Percentiles rank a stretch among this genome's conserved stretches.
Conservation (phyloP, 1,140 invertebrate genomes). For the Oncopodura yosiiana region DNA sequence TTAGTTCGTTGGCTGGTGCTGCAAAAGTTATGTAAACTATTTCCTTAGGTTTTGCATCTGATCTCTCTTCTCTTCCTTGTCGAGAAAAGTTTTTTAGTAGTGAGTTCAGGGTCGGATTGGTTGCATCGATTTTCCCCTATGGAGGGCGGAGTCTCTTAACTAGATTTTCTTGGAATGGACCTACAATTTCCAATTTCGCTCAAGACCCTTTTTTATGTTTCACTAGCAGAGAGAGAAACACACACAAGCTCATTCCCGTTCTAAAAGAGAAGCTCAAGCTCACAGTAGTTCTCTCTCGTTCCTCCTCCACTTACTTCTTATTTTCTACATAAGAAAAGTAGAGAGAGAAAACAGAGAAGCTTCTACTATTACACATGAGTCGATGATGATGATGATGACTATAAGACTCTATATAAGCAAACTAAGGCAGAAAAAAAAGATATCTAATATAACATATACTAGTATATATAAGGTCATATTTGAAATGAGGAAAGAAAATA, state of each 20-base stretch:
- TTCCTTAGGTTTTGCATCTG: too few species aligned
- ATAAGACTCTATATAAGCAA: too few species aligned
- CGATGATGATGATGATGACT: too few species aligned
- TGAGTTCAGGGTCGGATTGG: conserved; percentile 35
- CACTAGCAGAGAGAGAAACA: conserved; percentile 28
- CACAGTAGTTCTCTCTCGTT: not conserved
- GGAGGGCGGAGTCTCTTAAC: conserved; percentile 36
- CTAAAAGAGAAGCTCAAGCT: conserved; percentile 23
- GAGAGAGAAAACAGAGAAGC: conserved; percentile 18
- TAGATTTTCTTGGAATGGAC: conserved; percentile 37
- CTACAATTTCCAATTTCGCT: conserved; percentile 37
- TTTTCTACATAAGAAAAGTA: too few species aligned
- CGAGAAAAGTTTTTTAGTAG: too few species aligned
- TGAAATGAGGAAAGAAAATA: not conserved
- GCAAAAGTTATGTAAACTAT: conserved; percentile 15
- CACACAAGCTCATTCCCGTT: too few species aligned
- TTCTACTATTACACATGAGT: too few species aligned
- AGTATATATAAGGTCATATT: not conserved
- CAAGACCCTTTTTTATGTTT: conserved; percentile 37
- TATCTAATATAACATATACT: not conserved
- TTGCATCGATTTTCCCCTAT: conserved; percentile 35
- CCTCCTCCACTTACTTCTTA: not conserved
- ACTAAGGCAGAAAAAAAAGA: not conserved
- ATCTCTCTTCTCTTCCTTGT: too few species aligned
- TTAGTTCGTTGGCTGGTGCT: too few species aligned